Percentiles rank a stretch among this genome's conserved stretches.
Conservation (phyloP, 1,140 invertebrate species). For the Pogonus chalceus region DNA sequence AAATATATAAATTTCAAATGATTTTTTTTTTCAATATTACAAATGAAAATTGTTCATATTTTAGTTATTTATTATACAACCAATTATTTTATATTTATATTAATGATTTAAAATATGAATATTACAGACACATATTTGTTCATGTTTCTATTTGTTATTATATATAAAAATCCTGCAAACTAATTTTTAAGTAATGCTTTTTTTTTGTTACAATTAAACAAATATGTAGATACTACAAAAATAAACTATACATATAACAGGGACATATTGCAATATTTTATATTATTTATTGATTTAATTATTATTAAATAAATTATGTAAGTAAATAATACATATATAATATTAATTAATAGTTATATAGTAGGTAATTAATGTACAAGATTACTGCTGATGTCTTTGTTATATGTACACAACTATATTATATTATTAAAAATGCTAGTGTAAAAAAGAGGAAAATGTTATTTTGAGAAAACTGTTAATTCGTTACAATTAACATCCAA, state of each 20-base stretch:
- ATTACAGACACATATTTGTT: too few relatives aligned
- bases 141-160: too few relatives aligned
- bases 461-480: conserved; percentile 5
- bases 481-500: conserved; percentile 5
- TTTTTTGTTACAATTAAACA: background rate
- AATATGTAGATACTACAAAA: background rate
- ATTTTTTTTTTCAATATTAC: too few relatives aligned
- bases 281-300: background rate
- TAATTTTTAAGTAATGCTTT: background rate
- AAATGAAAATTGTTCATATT: too few relatives aligned
- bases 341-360: background rate
- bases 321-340: background rate
- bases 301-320: background rate
- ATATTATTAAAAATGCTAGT: conserved; percentile 1
- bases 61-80: too few relatives aligned
- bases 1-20: too few relatives aligned
- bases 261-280: background rate
- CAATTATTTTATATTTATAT: too few relatives aligned
- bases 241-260: background rate
- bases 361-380: too few relatives aligned
- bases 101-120: too few relatives aligned
- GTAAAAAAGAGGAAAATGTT: background rate
- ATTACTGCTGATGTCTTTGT: too few relatives aligned
- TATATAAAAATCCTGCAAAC: too few relatives aligned
- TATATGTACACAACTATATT: background rate